Percentiles rank a stretch among this genome's conserved stretches.
Conservation (phyloP, 1,140 invertebrate genomes). For the Holotrichia oblita region DNA sequence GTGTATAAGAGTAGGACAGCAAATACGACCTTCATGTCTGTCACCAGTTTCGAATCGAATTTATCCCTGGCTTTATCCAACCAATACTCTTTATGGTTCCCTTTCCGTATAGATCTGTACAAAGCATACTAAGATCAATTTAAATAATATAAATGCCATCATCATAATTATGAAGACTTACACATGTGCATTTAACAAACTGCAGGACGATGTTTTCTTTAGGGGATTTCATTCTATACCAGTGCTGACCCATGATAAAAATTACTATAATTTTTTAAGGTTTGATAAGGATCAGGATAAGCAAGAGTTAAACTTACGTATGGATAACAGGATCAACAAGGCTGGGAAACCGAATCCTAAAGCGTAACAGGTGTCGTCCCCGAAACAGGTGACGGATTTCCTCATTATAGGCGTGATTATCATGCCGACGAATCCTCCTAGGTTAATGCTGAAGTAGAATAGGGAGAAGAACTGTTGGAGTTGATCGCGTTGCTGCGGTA, state of each 20-base stretch:
- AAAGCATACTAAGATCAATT: constrained; percentile 38
- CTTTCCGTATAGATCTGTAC: background rate
- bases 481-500: constrained; percentile 67
- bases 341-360: constrained; percentile 84
- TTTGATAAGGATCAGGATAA: background rate
- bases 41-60: constrained; percentile 66
- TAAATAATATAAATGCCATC: background rate
- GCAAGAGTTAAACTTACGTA: constrained; percentile 62
- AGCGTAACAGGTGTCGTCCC: constrained; percentile 77
- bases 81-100: constrained; percentile 65
- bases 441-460: constrained; percentile 84
- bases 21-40: constrained; percentile 65
- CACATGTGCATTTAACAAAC: constrained; percentile 71
- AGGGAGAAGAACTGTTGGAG: constrained; percentile 78
- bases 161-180: constrained; percentile 63
- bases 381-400: constrained; percentile 76
- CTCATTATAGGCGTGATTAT: constrained; percentile 78
- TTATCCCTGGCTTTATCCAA: constrained; percentile 72
- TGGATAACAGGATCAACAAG: constrained; percentile 71
- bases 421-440: constrained; percentile 79
- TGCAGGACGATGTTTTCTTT: constrained; percentile 75
- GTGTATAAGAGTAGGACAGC: constrained; percentile 67
- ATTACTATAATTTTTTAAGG: constrained; percentile 65
- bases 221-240: constrained; percentile 74
- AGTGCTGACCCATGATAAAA: constrained; percentile 73